These are phyloP conservation scores for Parelbella ahira DNA, from an alignment of 2,888 invertebrate genomes.

Conservation along the genomic window DNA sequence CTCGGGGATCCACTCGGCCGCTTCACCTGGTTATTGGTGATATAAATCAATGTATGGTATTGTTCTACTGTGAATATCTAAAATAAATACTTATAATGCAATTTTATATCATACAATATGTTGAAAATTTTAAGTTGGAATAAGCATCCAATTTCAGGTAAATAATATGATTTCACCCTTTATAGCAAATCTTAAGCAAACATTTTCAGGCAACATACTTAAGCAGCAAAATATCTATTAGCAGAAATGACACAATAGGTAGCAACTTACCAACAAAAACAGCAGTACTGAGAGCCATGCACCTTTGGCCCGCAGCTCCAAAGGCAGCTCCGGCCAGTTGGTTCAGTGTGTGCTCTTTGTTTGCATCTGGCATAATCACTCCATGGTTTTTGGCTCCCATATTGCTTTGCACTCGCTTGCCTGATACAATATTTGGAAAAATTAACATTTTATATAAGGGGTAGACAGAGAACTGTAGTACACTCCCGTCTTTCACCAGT, in stretches of 20 bases:
- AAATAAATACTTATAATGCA: not conserved
- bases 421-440: constrained; percentile 35
- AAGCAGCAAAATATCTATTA: no score
- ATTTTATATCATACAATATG: no score
- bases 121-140: no score
- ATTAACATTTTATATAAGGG: no score
- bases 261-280: constrained; percentile 91
- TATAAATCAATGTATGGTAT: not conserved
- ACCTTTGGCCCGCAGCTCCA: constrained; percentile 99
- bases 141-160: no score
- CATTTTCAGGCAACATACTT: no score
- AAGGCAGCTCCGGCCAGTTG: constrained; percentile 97
- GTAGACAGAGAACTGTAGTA: no score
- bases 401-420: constrained; percentile 97
- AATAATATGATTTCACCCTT: no score
- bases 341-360: constrained; percentile 97
- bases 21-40: constrained; percentile 79
- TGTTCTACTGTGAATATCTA: not conserved
- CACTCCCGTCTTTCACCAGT: no score
- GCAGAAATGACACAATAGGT: no score
- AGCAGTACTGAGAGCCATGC: constrained; percentile 98
- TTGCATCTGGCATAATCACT: constrained; percentile 97
- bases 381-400: constrained; percentile 99
- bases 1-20: constrained; percentile 96
- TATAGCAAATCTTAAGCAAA: no score